phyloP scores from a whole-genome alignment of 2,113 vertebrate genomes.

The Tricholaema leucomelas region DNA sequence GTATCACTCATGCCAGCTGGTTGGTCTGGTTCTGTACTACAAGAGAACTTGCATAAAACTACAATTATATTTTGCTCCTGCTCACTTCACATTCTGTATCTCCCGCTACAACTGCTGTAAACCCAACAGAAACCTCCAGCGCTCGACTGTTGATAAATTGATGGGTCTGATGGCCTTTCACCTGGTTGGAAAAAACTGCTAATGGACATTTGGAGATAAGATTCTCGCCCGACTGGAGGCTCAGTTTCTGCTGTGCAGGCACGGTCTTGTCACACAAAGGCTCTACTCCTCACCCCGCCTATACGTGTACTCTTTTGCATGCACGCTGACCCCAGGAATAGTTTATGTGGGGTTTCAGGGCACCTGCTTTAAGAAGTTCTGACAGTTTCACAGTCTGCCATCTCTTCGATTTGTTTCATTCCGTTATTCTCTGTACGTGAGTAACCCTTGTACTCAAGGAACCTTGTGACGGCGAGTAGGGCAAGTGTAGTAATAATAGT shows the following conservation, averaged over 20 bases:
- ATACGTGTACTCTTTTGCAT: background rate
- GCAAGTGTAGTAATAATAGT: background rate
- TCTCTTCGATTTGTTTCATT: background rate
- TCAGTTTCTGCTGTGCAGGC: constrained; percentile 8
- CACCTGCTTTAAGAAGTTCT: background rate
- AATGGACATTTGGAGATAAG: constrained; percentile 30
- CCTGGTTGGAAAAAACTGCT: constrained; percentile 5
- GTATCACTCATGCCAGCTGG: background rate
- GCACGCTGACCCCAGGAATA: background rate
- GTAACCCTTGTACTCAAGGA: background rate
- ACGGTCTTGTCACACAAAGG: constrained; percentile 4
- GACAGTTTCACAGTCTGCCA: background rate
- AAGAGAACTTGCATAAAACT: background rate
- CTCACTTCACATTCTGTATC: background rate
- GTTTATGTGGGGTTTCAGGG: background rate
- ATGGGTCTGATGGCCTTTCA: constrained; percentile 22
- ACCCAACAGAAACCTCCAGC: background rate
- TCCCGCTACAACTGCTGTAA: background rate
- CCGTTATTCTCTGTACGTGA: background rate
- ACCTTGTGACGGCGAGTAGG: background rate
- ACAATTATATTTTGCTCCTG: background rate
- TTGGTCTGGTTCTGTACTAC: background rate
- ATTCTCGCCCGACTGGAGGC: background rate
- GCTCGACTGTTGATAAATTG: background rate
- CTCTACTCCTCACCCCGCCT: background rate